Base-by-base conservation (phyloP, 1,140 invertebrate genomes). In the Elymnias hypermnestra region DNA sequence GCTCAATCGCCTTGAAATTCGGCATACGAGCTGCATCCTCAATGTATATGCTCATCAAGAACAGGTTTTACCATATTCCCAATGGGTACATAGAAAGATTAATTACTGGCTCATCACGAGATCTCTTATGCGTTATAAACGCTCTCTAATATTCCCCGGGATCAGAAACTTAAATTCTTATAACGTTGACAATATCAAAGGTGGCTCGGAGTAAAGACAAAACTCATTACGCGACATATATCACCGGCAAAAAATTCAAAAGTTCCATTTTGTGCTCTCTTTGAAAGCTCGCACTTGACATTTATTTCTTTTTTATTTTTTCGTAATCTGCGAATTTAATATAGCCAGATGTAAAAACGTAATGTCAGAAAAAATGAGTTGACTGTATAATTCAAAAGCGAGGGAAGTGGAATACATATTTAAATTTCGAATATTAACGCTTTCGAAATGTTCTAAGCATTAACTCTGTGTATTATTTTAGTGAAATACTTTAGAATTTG, bases 261-360 rank as follows among this genome's bases (percentile, higher is more conserved):
- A 33, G 13, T 15, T 15, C 29, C 29, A 33, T 33, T 7, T 15
- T 9, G 12, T 14, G 14, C 29, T 7, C 29, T 51, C 45, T 48
- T 63, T 64, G 64, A 64, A 69, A 44, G 51, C 45, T 53, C 46
- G 29, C 51, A 67, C 58, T 69, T 72, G 57, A 65, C 67, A 57
- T 73, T 76, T 73, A 71, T 71, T 64, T 58, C 57, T 54, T 63
- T 69, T 73, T 72, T 61, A 63, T 70, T 66, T n/a, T 62, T 73
- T 61, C 63, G 60, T 68, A 71, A 72, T 75, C 67, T 66, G 55
- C 58, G 61, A 64, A 71, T 70, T 72, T 71, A 66, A 72, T 74
- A 72, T 69, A 57, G 62, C 57, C 48, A 56, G 56, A 57, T 61
- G 54, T 72, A 72, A 72, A 78, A 73, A 74, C 52, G 53, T 69